Conservation (phyloP, 2,888 invertebrate species). For the Xestoiulus laeticollis region DNA sequence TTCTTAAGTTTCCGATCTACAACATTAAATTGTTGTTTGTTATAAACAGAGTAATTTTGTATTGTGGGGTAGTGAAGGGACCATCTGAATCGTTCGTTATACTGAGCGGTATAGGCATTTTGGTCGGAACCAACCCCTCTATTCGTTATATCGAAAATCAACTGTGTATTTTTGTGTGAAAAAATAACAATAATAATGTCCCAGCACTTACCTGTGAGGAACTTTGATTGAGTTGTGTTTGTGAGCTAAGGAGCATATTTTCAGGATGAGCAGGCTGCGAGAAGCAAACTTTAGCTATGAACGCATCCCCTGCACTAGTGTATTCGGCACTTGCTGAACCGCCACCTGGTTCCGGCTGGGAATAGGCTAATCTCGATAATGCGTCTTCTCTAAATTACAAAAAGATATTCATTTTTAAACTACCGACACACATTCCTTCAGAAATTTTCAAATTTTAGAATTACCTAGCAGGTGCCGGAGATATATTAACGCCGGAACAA, state of each 20-base stretch:
- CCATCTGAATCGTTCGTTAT: no score
- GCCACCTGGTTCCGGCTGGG: slow-evolving; percentile 58
- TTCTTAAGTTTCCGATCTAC: no score
- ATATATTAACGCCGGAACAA: slow-evolving; percentile 60
- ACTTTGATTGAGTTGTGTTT: slow-evolving; percentile 71
- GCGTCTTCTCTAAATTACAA: slow-evolving; percentile 27
- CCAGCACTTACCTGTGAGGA: slow-evolving; percentile 48
- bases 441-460: not conserved
- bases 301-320: slow-evolving; percentile 58
- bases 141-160: no score
- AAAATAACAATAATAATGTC: slow-evolving; percentile 57
- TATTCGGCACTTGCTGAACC: not conserved
- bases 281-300: slow-evolving; percentile 72
- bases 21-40: no score
- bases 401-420: not conserved
- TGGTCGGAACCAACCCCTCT: no score
- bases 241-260: slow-evolving; percentile 79
- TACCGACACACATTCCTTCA: not conserved
- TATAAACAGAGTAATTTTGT: no score
- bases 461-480: slow-evolving; percentile 57
- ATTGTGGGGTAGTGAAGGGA: no score
- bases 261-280: slow-evolving; percentile 88
- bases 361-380: slow-evolving; percentile 57
- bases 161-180: no score
- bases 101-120: no score